A percentile compares a stretch with the other conserved stretches of the same genome.
phyloP scores from a whole-genome alignment of 35 echinoderm and acorn worm genomes.

The Antedon bifida region DNA sequence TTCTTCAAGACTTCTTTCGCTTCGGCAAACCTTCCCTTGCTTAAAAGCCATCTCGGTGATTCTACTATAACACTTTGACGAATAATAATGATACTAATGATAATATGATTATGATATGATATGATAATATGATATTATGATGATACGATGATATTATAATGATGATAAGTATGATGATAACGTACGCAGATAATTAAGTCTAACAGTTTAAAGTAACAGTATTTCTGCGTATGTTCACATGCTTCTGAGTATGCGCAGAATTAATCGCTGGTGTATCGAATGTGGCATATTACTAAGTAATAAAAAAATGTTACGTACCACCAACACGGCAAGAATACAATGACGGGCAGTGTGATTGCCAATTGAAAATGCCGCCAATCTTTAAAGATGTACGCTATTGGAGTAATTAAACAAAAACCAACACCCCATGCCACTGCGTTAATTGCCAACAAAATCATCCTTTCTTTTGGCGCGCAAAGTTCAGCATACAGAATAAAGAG shows the following conservation, averaged over 20 bases:
- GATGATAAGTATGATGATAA: too few species aligned
- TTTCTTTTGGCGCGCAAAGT: background rate
- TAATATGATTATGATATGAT: too few species aligned
- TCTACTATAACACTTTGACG: slow-evolving; percentile 33
- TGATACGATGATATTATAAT: too few species aligned
- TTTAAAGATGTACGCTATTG: background rate
- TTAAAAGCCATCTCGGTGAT: slow-evolving; percentile 57
- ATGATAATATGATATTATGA: too few species aligned
- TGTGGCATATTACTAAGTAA: too few species aligned
- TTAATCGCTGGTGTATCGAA: too few species aligned
- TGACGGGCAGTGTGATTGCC: background rate
- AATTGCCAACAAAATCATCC: background rate
- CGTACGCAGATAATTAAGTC: too few species aligned
- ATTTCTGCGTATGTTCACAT: too few species aligned
- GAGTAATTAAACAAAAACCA: background rate
- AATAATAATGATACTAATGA: background rate
- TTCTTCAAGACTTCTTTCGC: slow-evolving; percentile 33
- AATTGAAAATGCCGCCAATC: background rate
- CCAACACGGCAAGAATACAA: background rate
- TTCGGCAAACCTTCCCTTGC: slow-evolving; percentile 12
- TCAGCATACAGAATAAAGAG: background rate
- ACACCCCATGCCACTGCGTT: background rate
- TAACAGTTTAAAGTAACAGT: too few species aligned
- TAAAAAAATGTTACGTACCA: background rate
- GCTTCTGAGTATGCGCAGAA: too few species aligned